Evolutionary conservation across 1,140 invertebrate genomes (phyloP), one percentile per base, ranked within the genome.

Genomic region (Kradibia gibbosae): DNA sequence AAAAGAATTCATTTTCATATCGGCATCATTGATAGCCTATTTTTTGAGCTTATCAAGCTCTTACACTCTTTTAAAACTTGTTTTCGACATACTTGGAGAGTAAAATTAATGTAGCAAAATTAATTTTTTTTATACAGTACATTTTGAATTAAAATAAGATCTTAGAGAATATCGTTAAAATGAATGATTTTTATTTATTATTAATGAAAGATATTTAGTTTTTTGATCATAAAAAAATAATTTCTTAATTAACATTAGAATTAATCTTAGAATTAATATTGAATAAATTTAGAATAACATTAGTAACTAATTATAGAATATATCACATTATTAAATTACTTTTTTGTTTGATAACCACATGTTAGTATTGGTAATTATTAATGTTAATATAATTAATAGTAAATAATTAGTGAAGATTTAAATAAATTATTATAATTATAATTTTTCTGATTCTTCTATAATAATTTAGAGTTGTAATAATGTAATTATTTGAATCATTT

Each of bases 1-100:
- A 73, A 73, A 73, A 73, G 28, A 53, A 50, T 53, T 55, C 25
- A 53, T 53, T 73, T 53, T 50, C 71, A 53, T 73, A 73, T 73
- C 71, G 48, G 1, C 0, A 73, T 73, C 28, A 34, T 73, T 73
- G 71, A 73, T 53, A 53, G 71, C 28, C 8, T 53, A 34, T 73
- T 73, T 73, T n/a, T 73, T 73, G 8, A 53, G 28, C 42, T 34
- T 31, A 20, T 53, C 20, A 7, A 28, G n/a, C 39, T 71, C 70
- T 25, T 71, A n/a, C 70, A 48, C 70, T 48, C 11, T 28, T 28
- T 71, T 71, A 39, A 67, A 67, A 39, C 62, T 67, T 67, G 62
- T 67, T 67, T 67, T 67, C 34, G 62, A 67, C 3, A 67, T 67
- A 67, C 34, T 39, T 22, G 20, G 34, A 67, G 34, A 39, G 20